Evolutionary conservation across 30 jellyfish, hydroid and myxozoan species (phyloP).

Genomic region (Sanderia malayensis): DNA sequence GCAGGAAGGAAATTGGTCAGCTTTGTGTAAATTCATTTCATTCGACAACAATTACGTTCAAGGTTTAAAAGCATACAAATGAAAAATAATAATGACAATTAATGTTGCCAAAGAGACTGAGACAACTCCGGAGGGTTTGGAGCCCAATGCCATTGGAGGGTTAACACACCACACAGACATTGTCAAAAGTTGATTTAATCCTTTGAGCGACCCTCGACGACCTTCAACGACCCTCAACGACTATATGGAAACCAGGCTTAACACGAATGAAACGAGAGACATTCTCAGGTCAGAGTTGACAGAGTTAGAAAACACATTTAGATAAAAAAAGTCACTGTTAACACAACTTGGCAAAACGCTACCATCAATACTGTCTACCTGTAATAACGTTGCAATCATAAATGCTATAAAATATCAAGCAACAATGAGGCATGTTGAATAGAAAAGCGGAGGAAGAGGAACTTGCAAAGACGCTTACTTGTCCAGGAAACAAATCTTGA

Average conservation of each 20-base stretch:
- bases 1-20: neutral
- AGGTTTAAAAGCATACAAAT: too few relatives aligned
- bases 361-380: neutral
- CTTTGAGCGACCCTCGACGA: too few relatives aligned
- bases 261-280: too few relatives aligned
- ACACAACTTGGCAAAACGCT: neutral
- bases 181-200: too few relatives aligned
- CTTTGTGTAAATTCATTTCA: too few relatives aligned
- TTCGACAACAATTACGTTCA: too few relatives aligned
- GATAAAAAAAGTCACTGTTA: neutral
- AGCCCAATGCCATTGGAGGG: neutral
- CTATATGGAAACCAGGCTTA: too few relatives aligned
- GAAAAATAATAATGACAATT: neutral
- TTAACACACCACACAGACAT: too few relatives aligned
- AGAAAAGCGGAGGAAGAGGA: too few relatives aligned
- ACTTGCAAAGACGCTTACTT: constrained; percentile 61
- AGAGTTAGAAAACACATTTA: neutral
- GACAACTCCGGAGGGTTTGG: neutral
- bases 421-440: neutral
- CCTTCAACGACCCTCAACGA: too few relatives aligned
- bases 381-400: neutral
- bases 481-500: constrained; percentile 60
- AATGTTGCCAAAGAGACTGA: neutral
- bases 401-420: neutral
- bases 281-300: neutral